These are phyloP conservation scores for Pampus argenteus DNA, from an alignment of 2,797 vertebrate genomes.

Conservation along the genomic window DNA sequence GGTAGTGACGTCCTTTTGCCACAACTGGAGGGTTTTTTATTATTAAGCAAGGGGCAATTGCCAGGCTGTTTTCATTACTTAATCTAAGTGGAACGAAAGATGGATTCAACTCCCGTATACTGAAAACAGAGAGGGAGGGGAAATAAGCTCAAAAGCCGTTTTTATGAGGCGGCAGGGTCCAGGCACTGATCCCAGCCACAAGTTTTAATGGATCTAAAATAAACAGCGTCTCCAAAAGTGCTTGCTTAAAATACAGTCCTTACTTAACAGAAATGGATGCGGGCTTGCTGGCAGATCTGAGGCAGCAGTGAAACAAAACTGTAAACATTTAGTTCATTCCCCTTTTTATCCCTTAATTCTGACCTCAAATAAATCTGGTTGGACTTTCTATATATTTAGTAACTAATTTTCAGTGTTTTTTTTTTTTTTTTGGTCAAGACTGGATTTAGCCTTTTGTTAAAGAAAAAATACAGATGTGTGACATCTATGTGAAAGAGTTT, in stretches of 20 bases:
- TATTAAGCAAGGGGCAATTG: slow-evolving; percentile 28
- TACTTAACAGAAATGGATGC: slow-evolving; percentile 30
- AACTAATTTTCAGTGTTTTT: background rate
- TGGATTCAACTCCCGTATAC: slow-evolving; percentile 21
- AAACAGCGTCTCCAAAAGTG: slow-evolving; percentile 36
- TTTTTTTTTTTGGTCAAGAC: background rate
- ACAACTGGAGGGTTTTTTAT: slow-evolving; percentile 19
- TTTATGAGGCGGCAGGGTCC: slow-evolving; percentile 33
- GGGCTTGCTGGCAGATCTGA: slow-evolving; percentile 27
- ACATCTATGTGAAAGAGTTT: slow-evolving; percentile 3
- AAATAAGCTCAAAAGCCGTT: slow-evolving; percentile 29
- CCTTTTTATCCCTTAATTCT: slow-evolving; percentile 28
- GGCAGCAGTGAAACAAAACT: slow-evolving; percentile 13
- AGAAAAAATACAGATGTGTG: slow-evolving; percentile 30
- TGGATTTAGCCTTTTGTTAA: background rate
- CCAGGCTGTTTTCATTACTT: slow-evolving; percentile 40
- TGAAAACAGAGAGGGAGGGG: slow-evolving; percentile 28
- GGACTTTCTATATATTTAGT: background rate
- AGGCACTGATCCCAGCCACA: slow-evolving; percentile 31
- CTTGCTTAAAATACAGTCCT: slow-evolving; percentile 24
- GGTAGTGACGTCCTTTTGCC: slow-evolving; percentile 14
- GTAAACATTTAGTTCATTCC: slow-evolving; percentile 28
- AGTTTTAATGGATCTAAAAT: slow-evolving; percentile 56
- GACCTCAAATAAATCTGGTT: slow-evolving; percentile 22
- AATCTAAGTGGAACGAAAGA: slow-evolving; percentile 38